Conservation (phyloP, 1,140 invertebrate genomes). For the Neelides sp. region DNA sequence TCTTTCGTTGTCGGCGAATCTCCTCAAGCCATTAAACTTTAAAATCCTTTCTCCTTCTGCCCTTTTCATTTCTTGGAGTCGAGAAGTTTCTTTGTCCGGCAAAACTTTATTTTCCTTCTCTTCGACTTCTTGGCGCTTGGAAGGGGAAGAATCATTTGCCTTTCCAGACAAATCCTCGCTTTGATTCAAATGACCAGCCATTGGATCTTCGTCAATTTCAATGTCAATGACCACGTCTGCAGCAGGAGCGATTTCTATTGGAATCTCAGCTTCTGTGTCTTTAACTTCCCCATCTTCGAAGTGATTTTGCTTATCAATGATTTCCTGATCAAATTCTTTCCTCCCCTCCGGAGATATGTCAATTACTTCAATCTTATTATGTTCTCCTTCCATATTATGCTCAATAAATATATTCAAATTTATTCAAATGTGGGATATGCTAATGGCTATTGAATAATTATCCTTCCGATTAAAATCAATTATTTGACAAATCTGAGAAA, state of each 20-base stretch:
- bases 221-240: background rate
- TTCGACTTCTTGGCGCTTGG: background rate
- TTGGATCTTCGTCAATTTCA: background rate
- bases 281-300: no score
- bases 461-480: no score
- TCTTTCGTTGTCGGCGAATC: conserved; percentile 8
- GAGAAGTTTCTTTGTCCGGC: background rate
- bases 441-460: no score
- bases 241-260: background rate
- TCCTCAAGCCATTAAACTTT: conserved; percentile 9
- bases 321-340: no score
- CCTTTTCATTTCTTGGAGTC: background rate
- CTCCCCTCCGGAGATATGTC: no score
- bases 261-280: background rate
- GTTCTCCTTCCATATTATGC: no score
- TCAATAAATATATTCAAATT: no score
- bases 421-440: no score
- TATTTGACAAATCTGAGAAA: no score
- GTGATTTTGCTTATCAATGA: no score
- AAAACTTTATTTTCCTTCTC: background rate
- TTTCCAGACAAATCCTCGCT: background rate
- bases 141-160: background rate
- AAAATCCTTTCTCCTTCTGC: background rate
- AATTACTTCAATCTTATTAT: no score
- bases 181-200: background rate